Conservation (phyloP, 2,797 vertebrate species). For the Lepidocolaptes lacrymiger region DNA sequence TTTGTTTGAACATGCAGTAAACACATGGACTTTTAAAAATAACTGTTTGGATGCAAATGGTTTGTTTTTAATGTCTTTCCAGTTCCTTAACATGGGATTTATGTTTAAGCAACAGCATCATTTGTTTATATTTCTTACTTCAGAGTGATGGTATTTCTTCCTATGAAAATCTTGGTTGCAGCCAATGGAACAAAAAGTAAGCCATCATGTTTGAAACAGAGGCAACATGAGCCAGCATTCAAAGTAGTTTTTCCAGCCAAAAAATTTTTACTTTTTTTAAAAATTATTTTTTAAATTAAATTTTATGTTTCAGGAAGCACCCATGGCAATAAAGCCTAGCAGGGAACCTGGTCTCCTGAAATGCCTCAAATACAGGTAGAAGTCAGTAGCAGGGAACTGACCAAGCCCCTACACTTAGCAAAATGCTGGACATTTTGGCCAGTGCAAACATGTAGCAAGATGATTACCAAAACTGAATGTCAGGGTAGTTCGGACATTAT, state of each 20-base stretch:
- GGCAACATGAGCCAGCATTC: neutral
- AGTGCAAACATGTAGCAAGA: neutral
- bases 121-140: constrained; percentile 53
- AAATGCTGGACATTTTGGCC: neutral
- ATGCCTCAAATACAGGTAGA: neutral
- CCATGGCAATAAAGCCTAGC: neutral
- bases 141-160: constrained; percentile 23
- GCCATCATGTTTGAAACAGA: neutral
- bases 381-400: neutral
- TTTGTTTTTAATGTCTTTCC: constrained; percentile 42
- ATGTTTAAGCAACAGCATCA: constrained; percentile 13
- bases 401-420: neutral
- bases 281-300: neutral
- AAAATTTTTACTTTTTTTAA: neutral
- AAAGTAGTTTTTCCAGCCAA: neutral
- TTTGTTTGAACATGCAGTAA: constrained; percentile 46
- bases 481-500: neutral
- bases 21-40: constrained; percentile 40
- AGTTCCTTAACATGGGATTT: constrained; percentile 11
- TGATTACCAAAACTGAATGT: neutral
- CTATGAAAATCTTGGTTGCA: neutral
- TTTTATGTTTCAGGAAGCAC: neutral
- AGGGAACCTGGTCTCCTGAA: neutral
- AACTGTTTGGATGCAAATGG: constrained; percentile 42
- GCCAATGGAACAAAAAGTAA: neutral